A percentile compares a stretch with the other conserved stretches of the same genome.
Evolutionary conservation across 1,140 invertebrate species (phyloP).

Genomic region (Adelges cooleyi): DNA sequence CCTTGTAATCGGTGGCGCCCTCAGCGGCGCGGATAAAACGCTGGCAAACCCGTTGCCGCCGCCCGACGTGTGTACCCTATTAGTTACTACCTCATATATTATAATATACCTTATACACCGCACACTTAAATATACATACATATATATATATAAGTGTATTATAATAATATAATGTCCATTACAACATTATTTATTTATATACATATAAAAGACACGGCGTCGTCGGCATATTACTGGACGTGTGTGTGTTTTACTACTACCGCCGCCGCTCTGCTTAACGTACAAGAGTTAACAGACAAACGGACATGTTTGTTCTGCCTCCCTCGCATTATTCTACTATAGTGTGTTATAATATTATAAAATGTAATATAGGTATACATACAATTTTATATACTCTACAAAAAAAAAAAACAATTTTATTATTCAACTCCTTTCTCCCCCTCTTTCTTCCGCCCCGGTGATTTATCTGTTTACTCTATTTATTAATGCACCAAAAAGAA

Average conservation of each 20-base stretch:
- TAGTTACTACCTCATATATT: not conserved
- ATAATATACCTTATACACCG: not conserved
- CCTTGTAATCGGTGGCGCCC: slow-evolving; percentile 26
- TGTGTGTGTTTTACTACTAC: slow-evolving; percentile 1
- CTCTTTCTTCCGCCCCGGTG: too few species aligned
- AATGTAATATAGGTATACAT: too few species aligned
- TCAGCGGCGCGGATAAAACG: slow-evolving; percentile 8
- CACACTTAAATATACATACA: not conserved
- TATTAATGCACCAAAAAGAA: too few species aligned
- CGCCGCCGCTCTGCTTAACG: not conserved
- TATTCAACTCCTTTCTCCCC: too few species aligned
- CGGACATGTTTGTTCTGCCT: slow-evolving; percentile 10
- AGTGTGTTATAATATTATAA: too few species aligned
- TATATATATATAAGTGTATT: not conserved
- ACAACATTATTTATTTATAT: not conserved
- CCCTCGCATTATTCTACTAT: not conserved
- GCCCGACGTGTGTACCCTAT: not conserved
- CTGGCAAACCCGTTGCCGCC: slow-evolving; percentile 6
- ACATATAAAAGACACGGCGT: not conserved
- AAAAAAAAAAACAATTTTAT: too few species aligned
- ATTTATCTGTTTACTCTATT: too few species aligned
- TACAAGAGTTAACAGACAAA: not conserved
- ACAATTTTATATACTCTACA: too few species aligned
- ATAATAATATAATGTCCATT: too few species aligned
- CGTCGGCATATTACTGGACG: not conserved